Evolutionary conservation across 2,797 vertebrate genomes (phyloP).

Genomic region (Champsocephalus gunnari): DNA sequence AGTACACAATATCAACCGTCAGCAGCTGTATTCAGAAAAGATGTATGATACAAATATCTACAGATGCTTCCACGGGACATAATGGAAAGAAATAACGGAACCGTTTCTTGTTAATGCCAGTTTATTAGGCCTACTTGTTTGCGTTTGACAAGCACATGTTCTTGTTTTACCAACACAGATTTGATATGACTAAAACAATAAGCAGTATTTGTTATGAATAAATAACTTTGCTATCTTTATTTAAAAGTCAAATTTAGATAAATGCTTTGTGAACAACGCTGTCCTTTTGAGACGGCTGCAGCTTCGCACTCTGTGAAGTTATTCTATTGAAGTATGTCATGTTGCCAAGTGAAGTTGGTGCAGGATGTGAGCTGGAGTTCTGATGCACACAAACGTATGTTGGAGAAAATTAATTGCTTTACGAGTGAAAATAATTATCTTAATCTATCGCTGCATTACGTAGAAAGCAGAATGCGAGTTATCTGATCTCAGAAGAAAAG

Average conservation of each 20-base stretch:
- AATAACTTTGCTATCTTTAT: neutral
- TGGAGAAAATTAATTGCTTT: neutral
- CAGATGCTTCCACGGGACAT: too few species aligned
- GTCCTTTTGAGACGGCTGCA: neutral
- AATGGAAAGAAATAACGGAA: too few species aligned
- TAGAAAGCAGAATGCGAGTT: neutral
- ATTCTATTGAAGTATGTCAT: neutral
- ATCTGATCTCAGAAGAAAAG: neutral
- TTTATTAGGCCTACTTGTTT: too few species aligned
- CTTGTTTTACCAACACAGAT: too few species aligned
- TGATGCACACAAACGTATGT: neutral
- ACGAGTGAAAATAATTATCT: neutral
- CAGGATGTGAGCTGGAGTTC: neutral
- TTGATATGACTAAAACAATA: too few species aligned
- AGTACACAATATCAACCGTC: neutral
- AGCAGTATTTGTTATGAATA: neutral
- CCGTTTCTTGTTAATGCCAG: too few species aligned
- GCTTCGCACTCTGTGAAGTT: neutral
- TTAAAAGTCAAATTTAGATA: too few species aligned
- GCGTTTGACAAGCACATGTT: too few species aligned
- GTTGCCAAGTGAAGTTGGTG: neutral
- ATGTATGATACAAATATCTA: too few species aligned
- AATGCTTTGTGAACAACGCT: neutral
- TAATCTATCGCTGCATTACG: neutral
- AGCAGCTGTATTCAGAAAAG: neutral